These are phyloP conservation scores for Naja naja DNA, from an alignment of 2,113 vertebrate species.

Conservation along the genomic window DNA sequence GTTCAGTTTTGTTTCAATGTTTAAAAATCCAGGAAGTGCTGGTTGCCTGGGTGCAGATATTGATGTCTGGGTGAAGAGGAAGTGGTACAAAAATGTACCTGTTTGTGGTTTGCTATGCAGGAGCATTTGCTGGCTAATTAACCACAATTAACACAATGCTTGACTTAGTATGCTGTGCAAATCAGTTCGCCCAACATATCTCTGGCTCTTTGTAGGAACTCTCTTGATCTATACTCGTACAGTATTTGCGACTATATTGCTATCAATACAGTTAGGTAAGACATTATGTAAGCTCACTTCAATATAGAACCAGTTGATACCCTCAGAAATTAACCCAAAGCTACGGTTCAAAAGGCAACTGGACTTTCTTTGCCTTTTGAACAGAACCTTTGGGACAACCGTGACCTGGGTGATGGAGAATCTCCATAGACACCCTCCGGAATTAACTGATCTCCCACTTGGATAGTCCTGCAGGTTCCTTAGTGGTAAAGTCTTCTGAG, in stretches of 20 bases:
- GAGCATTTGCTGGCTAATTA: neutral
- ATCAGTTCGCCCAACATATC: neutral
- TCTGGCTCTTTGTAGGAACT: neutral
- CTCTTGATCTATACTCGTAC: neutral
- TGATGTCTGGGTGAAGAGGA: neutral
- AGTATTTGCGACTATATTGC: neutral
- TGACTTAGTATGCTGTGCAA: neutral
- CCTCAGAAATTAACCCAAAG: neutral
- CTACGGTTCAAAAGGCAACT: neutral
- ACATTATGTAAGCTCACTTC: neutral
- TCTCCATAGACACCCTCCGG: neutral
- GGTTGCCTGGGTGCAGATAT: neutral
- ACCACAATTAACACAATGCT: neutral
- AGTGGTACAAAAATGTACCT: neutral
- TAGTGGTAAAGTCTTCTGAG: neutral
- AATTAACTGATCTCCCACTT: neutral
- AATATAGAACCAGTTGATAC: neutral
- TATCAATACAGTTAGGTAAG: neutral
- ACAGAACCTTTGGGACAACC: neutral
- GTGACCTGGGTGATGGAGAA: neutral
- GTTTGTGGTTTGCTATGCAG: neutral
- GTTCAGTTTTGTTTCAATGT: neutral
- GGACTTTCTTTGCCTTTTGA: neutral
- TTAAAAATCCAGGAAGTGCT: neutral
- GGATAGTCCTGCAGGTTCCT: neutral